Conservation (phyloP, 2,888 invertebrate species). For the Campoplex nolae region DNA sequence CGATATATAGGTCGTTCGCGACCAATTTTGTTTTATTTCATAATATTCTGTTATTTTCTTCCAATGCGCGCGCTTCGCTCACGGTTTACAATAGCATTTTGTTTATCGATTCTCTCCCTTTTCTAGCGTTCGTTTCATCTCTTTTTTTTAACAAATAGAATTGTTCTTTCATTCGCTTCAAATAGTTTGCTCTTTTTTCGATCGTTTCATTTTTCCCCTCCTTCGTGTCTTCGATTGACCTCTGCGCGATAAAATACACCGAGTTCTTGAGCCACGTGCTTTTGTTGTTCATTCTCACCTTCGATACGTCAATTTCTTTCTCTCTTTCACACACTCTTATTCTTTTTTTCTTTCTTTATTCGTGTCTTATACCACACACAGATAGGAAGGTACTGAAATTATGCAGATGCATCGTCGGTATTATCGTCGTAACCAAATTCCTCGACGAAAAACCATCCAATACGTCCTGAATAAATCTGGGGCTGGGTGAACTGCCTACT, state of each 20-base stretch:
- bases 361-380: conserved; percentile 91
- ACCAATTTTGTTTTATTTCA: conserved; percentile 27
- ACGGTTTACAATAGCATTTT: conserved; percentile 39
- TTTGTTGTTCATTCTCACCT: conserved; percentile 6
- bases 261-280: conserved; percentile 36
- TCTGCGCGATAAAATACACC: conserved; percentile 58
- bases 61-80: conserved; percentile 38
- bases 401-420: conserved; percentile 93
- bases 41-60: conserved; percentile 22
- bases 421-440: conserved; percentile 89
- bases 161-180: conserved; percentile 5
- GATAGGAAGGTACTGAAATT: conserved; percentile 93
- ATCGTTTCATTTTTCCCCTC: conserved; percentile 30
- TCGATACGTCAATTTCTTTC: conserved; percentile 28
- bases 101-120: conserved; percentile 2
- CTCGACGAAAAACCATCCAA: conserved; percentile 80
- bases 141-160: conserved; percentile 38
- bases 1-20: conserved; percentile 26
- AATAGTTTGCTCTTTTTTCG: conserved; percentile 13
- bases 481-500: conserved; percentile 86
- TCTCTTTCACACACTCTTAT: conserved; percentile 3
- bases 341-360: conserved; percentile 44
- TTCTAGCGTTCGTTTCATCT: neutral
- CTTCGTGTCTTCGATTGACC: conserved; percentile 58
- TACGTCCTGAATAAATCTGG: conserved; percentile 82